Conservation (phyloP, 2,888 invertebrate species). For the Harpalus rubripes region DNA sequence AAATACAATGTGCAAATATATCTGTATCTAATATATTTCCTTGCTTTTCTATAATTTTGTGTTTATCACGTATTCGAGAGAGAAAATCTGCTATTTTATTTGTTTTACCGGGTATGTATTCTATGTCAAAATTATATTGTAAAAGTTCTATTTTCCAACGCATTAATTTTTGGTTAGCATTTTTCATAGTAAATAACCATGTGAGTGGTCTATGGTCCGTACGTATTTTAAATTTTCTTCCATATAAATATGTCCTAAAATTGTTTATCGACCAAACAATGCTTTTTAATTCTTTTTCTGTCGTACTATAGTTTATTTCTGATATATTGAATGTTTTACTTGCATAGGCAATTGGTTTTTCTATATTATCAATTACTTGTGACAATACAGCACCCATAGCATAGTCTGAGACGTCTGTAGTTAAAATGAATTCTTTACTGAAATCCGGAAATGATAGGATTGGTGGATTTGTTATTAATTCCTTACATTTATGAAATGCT, state of each 20-base stretch:
- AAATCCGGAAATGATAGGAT: not conserved
- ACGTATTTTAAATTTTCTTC: too few relatives aligned
- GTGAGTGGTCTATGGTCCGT: too few relatives aligned
- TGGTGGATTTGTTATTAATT: constrained; percentile 8
- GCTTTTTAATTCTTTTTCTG: too few relatives aligned
- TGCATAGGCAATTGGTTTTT: too few relatives aligned
- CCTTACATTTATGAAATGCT: not conserved
- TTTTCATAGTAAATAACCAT: not conserved
- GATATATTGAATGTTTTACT: too few relatives aligned
- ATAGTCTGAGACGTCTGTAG: not conserved
- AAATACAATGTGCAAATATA: not conserved
- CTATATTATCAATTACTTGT: too few relatives aligned
- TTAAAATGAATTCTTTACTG: not conserved
- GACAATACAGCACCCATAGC: not conserved
- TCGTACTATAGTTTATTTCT: too few relatives aligned
- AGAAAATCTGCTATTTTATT: not conserved
- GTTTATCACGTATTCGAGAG: not conserved
- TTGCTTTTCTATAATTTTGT: not conserved
- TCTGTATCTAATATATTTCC: not conserved
- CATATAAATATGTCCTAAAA: too few relatives aligned
- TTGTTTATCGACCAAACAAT: too few relatives aligned
- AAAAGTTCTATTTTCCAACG: not conserved
- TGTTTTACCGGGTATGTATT: constrained; percentile 25
- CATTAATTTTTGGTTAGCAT: not conserved
- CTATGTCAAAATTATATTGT: constrained; percentile 45